A percentile compares a stretch with the other conserved stretches of the same genome.
Conservation (phyloP, 2,113 vertebrate species). For the Festucalex cinctus region DNA sequence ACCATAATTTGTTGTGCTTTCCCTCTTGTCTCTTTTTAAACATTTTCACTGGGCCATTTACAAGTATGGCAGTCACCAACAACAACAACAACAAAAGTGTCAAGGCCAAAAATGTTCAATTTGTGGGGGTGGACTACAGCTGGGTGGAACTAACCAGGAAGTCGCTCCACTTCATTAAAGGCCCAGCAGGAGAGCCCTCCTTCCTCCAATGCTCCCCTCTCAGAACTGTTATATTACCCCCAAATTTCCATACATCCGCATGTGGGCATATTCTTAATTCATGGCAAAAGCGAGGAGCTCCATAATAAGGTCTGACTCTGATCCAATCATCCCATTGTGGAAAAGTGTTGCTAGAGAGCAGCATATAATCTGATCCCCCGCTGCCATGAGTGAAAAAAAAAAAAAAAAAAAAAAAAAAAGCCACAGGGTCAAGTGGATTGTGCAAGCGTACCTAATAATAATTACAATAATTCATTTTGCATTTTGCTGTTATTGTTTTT, state of each 20-base stretch:
- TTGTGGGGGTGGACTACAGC: conserved; percentile 59
- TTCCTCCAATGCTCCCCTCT: conserved; percentile 28
- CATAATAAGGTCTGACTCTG: no score
- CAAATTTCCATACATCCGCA: background rate
- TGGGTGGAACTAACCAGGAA: conserved; percentile 64
- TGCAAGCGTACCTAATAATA: no score
- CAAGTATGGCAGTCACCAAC: conserved; percentile 46
- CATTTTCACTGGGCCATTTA: conserved; percentile 30
- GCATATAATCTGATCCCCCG: no score
- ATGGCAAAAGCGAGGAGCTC: conserved; percentile 5
- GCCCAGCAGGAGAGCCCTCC: conserved; percentile 56
- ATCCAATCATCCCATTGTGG: conserved; percentile 43
- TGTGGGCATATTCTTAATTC: conserved; percentile 2
- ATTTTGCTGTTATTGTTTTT: no score
- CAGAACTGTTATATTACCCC: conserved; percentile 15
- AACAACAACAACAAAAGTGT: conserved; percentile 48
- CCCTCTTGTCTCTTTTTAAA: conserved; percentile 21
- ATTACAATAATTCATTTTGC: no score
- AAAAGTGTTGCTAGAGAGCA: conserved; percentile 35
- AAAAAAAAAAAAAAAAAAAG: no score
- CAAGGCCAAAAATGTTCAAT: conserved; percentile 63
- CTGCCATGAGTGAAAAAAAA: no score
- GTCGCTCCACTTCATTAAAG: conserved; percentile 69
- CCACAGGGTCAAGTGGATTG: no score
- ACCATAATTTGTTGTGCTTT: conserved; percentile 24